Evolutionary conservation across 2,888 invertebrate species (phyloP).

Genomic region (Adineta ricciae): DNA sequence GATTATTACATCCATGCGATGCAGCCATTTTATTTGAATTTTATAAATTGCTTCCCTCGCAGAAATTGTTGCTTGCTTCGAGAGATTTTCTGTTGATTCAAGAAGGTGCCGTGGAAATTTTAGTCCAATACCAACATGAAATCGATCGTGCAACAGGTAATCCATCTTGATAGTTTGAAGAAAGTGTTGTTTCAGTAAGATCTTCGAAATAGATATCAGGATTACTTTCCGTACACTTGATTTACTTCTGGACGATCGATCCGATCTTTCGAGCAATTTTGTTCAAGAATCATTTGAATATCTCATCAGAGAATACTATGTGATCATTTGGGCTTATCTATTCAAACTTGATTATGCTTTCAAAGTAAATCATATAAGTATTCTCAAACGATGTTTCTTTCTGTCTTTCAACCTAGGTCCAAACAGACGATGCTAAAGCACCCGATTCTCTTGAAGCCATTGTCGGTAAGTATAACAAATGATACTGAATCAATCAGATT

Average conservation of each 20-base stretch:
- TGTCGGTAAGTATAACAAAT: neutral
- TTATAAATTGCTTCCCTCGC: neutral
- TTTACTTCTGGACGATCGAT: neutral
- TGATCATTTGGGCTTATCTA: neutral
- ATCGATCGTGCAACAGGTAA: neutral
- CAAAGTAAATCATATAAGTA: neutral
- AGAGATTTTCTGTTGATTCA: neutral
- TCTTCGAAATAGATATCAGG: neutral
- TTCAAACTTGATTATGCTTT: neutral
- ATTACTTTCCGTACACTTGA: neutral
- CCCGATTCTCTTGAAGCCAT: neutral
- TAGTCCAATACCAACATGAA: neutral
- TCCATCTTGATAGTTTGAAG: no score
- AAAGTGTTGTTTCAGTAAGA: no score
- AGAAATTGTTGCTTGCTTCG: neutral
- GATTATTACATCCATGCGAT: neutral
- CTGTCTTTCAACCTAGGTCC: neutral
- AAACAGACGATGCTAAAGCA: neutral
- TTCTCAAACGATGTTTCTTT: neutral
- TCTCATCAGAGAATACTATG: neutral
- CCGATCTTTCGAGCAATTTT: neutral
- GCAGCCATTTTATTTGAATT: neutral
- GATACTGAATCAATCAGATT: neutral
- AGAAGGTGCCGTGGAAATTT: conserved; percentile 8
- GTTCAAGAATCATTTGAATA: neutral